Conservation (phyloP, 2,888 invertebrate species). For the Caenorhabditis virilis region DNA sequence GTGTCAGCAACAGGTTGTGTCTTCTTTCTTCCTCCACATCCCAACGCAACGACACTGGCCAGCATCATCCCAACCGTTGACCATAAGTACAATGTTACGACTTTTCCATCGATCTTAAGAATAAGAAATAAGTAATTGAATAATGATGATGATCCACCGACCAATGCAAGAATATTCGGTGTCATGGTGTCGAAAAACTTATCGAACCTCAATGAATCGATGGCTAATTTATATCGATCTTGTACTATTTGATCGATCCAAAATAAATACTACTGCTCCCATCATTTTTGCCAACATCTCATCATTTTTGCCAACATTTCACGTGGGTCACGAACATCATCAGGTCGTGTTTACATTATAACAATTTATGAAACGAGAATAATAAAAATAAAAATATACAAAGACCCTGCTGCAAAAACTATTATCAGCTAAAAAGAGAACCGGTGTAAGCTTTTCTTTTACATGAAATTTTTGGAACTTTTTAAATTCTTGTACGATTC, state of each 20-base stretch:
- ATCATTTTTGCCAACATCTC: neutral
- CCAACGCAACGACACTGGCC: neutral
- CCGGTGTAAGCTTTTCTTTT: no score
- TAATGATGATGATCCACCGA: neutral
- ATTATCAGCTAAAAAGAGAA: no score
- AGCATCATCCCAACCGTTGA: neutral
- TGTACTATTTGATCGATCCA: neutral
- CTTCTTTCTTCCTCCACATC: neutral
- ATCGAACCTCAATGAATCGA: neutral
- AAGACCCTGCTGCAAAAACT: no score
- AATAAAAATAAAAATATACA: no score
- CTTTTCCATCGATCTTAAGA: neutral
- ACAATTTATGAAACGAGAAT: no score
- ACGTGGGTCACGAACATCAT: no score
- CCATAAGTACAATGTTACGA: neutral
- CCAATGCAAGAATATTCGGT: neutral
- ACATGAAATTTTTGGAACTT: no score
- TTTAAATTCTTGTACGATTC: no score
- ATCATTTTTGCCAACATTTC: neutral
- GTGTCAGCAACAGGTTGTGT: no score
- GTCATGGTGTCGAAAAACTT: neutral
- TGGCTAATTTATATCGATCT: neutral
- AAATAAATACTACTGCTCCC: neutral
- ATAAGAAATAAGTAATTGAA: neutral
- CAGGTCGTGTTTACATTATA: no score